Evolutionary conservation across 2,888 invertebrate species (phyloP), one percentile per base, ranked within the genome.

Genomic region (Drosophila acutilabella): DNA sequence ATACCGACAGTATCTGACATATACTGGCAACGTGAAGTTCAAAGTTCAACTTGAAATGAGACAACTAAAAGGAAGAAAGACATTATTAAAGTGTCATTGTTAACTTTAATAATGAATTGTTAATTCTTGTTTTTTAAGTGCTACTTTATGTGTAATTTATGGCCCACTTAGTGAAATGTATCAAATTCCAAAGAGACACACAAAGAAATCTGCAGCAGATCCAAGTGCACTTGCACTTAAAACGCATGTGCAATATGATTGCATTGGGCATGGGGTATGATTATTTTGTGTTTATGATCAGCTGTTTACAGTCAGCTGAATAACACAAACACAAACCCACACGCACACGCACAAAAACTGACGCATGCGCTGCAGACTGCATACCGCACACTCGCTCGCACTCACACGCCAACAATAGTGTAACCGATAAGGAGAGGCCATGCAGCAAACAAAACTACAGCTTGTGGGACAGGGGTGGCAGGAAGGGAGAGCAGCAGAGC

Each of bases 251-350:
- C 71, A 71, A 1, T 4, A 26, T 13, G 40, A 67, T 40, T 65
- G 65, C 60, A 50, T 60, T 71, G 38, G 58, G 42, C 60, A 78
- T 62, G 60, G 67, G 61, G 54, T 16, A n/a, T 33, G 48, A 65
- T 54, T 44, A 44, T 44, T 60, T 71, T 60, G 38, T 81, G 82
- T 79, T 81, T 75, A 80, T 69, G 62, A 70, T 80, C 79, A 80
- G 79, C 82, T 80, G 79, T 81, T 84, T 16, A 11, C 40, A 62
- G 61, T 76, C 80, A 67, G 75, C 80, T 73, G 67, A 64, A 77
- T 42, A 20, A 51, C 57, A 41, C 42, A 42, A 36, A 45, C 50
- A 26, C 26, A 41, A 33, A 40, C 23, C 5, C 23, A 23, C 23
- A 23, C 47, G 41, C 16, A 47, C 18, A 7, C 44, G 41, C 16